Evolutionary conservation across 2,113 vertebrate species (phyloP), one percentile per base, ranked within the genome.

Genomic region (Cololabis saira): DNA sequence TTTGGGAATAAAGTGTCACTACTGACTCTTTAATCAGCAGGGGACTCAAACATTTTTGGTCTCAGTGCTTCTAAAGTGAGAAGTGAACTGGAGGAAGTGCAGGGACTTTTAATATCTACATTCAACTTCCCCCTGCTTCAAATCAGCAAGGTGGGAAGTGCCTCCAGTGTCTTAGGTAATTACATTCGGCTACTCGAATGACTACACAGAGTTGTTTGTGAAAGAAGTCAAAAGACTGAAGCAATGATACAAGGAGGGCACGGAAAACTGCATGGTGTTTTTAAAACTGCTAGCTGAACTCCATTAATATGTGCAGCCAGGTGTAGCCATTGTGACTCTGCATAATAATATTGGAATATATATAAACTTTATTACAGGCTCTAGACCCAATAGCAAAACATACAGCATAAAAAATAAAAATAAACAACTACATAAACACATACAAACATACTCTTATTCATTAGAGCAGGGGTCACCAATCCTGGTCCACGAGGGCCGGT

Each of bases 101-200:
- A 30, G 48, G 37, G 47, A 47, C 53, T 77, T 12, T n/a, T 56
- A 48, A 30, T 42, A 65, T 57, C 21, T 22, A 61, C n/a, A n/a
- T 30, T 74, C 41, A 64, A 74, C 58, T 59, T 64, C n/a, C 19
- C 48, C 12, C 37, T 16, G 13, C 51, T 68, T 37, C 22, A 58
- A 49, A 60, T 17, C 48, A 12, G 33, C 22, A 53, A 27, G 17
- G 30, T 51, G 27, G 22, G 1, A 55, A 48, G n/a, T 7, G 1
- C 24, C 42, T 67, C 21, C 61, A 47, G 59, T 69, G 61, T 72
- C 24, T 14, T 17, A 53, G 6, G 45, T 49, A 56, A 70, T 61
- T 24, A 57, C 30, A 53, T 56, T 51, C 64, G n/a, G 40, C 49
- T 22, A 12, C 19, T 55, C 33, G 33, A 61, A 67, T 5, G n/a